phyloP scores from a whole-genome alignment of 2,888 invertebrate species.

The Theretra japonica region DNA sequence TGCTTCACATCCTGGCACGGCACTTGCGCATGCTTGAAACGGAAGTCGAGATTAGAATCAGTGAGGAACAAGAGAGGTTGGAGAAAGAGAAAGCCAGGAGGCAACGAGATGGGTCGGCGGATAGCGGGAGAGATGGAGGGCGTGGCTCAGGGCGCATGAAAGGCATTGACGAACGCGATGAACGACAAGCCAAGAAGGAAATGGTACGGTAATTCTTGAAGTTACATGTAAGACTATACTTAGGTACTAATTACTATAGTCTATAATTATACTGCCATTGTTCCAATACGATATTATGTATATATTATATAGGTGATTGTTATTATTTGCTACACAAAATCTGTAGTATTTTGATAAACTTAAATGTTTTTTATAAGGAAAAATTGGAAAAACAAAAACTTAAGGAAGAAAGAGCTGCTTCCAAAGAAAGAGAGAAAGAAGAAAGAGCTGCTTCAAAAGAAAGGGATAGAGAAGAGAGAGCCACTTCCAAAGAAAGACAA shows the following conservation, averaged over 20 bases:
- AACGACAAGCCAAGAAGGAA: not conserved
- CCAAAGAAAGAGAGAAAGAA: constrained; percentile 34
- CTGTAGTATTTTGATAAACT: not conserved
- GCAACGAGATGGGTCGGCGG: not conserved
- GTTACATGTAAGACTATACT: too few relatives aligned
- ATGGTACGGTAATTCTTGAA: not conserved
- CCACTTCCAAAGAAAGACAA: constrained; percentile 23
- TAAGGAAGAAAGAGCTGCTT: constrained; percentile 33
- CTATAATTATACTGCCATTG: too few relatives aligned
- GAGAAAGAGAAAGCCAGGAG: not conserved
- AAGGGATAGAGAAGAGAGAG: constrained; percentile 26
- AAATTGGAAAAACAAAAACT: constrained; percentile 26
- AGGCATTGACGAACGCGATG: not conserved
- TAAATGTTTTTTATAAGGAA: not conserved
- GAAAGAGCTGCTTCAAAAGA: constrained; percentile 27
- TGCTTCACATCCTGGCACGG: constrained; percentile 68
- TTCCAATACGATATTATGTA: too few relatives aligned
- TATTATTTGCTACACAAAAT: too few relatives aligned
- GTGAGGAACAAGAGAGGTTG: constrained; percentile 27
- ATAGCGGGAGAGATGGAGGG: not conserved
- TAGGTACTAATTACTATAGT: too few relatives aligned
- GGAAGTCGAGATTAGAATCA: constrained; percentile 59
- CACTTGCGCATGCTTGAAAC: constrained; percentile 69
- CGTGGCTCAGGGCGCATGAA: not conserved
- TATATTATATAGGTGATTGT: too few relatives aligned